phyloP scores from a whole-genome alignment of 1,140 invertebrate genomes.

The Wiebesia pumilae region DNA sequence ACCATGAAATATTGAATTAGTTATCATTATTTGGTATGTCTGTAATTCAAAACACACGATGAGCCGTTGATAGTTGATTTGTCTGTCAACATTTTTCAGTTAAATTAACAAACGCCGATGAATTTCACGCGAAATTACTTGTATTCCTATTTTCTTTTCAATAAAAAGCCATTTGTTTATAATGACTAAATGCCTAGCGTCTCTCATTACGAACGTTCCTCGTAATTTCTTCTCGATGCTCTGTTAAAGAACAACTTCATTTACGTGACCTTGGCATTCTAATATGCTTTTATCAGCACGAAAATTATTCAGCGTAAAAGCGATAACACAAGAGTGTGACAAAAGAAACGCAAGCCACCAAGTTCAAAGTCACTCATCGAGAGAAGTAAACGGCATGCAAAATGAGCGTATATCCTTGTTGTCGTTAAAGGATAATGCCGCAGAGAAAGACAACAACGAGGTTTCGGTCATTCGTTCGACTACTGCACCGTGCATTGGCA shows the following conservation, averaged over 20 bases:
- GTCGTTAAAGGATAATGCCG: conserved; percentile 18
- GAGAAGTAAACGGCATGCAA: neutral
- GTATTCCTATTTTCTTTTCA: neutral
- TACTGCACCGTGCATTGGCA: neutral
- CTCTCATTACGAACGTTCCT: neutral
- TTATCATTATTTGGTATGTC: neutral
- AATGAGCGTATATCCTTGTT: conserved; percentile 21
- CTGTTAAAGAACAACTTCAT: neutral
- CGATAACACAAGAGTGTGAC: neutral
- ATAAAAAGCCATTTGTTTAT: neutral
- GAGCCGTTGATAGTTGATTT: neutral
- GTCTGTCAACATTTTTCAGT: neutral
- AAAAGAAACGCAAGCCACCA: neutral
- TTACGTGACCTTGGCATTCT: conserved; percentile 17
- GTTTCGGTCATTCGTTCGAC: conserved; percentile 31
- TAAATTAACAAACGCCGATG: neutral
- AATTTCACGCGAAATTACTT: neutral
- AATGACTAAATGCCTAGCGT: neutral
- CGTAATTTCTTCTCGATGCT: neutral
- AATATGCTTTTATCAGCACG: conserved; percentile 6
- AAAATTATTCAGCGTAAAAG: neutral
- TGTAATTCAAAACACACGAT: conserved; percentile 1
- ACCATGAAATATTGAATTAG: neutral
- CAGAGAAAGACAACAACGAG: conserved; percentile 42
- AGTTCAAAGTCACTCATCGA: conserved; percentile 32